phyloP scores from a whole-genome alignment of 2,113 vertebrate genomes.

The Galbula dea region DNA sequence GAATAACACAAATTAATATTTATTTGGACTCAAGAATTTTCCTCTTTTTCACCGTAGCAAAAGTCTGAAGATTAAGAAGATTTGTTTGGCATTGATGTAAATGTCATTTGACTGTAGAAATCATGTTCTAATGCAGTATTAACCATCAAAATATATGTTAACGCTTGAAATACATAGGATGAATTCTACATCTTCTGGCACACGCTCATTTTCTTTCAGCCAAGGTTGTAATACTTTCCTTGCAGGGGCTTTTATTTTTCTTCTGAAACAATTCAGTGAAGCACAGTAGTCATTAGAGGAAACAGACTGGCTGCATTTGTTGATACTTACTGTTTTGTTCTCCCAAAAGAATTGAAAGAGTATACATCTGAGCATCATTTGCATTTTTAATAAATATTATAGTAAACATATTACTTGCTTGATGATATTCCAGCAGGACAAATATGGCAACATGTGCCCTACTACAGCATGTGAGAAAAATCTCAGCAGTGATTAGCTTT shows the following conservation, averaged over 20 bases:
- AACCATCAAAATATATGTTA: not conserved
- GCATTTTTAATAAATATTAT: slow-evolving; percentile 45
- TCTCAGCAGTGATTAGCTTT: not conserved
- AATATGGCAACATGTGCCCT: not conserved
- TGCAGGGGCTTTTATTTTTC: not conserved
- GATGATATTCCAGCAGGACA: not conserved
- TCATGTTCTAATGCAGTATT: not conserved
- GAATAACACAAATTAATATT: not conserved
- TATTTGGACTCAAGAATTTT: slow-evolving; percentile 14
- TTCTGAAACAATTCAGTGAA: slow-evolving; percentile 25
- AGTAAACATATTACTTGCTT: slow-evolving; percentile 24
- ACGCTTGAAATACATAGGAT: not conserved
- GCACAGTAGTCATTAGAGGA: not conserved
- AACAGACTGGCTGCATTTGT: slow-evolving; percentile 28
- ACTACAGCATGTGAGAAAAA: not conserved
- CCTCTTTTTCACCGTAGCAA: not conserved
- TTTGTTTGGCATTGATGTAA: not conserved
- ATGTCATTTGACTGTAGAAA: not conserved
- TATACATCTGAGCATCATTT: slow-evolving; percentile 39
- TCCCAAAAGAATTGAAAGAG: slow-evolving; percentile 47
- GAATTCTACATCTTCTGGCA: not conserved
- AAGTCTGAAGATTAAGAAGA: not conserved
- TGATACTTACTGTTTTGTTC: slow-evolving; percentile 42
- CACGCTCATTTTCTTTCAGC: slow-evolving; percentile 14
- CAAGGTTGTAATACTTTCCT: not conserved